Conservation (phyloP, 2,797 vertebrate species). For the Centropyge bicolor region DNA sequence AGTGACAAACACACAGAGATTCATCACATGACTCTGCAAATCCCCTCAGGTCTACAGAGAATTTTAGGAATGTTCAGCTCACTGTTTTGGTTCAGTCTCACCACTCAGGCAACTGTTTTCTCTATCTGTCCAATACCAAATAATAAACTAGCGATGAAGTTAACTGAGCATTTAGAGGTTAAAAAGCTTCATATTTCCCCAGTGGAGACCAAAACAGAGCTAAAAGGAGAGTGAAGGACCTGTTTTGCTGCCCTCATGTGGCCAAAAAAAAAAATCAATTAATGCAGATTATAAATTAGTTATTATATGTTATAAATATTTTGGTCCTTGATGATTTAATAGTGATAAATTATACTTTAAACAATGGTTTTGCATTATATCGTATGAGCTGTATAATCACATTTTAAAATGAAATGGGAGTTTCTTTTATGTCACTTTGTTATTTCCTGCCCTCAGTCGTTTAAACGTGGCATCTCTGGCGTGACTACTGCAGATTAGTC, state of each 20-base stretch:
- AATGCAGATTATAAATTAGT: not conserved
- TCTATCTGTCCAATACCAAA: not conserved
- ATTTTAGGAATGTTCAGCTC: not conserved
- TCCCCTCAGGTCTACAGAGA: not conserved
- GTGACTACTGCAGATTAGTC: not conserved
- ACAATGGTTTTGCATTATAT: not conserved
- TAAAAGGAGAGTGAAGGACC: not conserved
- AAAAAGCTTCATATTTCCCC: not conserved
- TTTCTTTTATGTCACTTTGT: not conserved
- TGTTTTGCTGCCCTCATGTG: no score
- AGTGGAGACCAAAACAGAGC: not conserved
- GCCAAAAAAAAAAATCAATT: no score
- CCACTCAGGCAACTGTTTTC: not conserved
- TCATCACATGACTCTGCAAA: not conserved
- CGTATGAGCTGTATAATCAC: not conserved
- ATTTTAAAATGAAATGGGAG: not conserved
- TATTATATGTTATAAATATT: not conserved
- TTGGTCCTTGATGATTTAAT: not conserved
- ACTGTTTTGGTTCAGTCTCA: no score
- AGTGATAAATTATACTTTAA: not conserved
- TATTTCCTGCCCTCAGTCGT: not conserved
- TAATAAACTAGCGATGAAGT: not conserved
- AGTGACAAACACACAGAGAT: not conserved
- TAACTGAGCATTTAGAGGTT: not conserved
- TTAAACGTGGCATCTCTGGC: slow-evolving; percentile 8